phyloP scores from a whole-genome alignment of 1,140 invertebrate genomes.

The Melitaea cinxia region DNA sequence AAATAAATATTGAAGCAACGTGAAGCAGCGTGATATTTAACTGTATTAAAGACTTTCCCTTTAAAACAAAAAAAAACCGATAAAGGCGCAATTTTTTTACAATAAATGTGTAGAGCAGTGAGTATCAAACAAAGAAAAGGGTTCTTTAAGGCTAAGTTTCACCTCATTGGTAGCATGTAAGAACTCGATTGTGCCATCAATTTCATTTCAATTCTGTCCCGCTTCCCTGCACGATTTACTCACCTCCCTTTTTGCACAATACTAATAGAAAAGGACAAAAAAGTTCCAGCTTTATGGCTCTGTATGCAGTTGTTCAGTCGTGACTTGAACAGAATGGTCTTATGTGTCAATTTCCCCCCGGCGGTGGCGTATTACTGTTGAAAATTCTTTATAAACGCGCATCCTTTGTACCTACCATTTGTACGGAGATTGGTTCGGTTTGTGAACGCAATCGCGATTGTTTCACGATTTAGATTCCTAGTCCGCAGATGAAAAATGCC shows the following conservation, averaged over 20 bases:
- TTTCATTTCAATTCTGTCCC: conserved; percentile 59
- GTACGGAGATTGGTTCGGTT: conserved; percentile 47
- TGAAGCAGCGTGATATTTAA: too few relatives aligned
- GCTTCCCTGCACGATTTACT: background rate
- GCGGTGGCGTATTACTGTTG: conserved; percentile 41
- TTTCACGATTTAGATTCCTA: conserved; percentile 48
- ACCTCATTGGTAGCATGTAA: conserved; percentile 67
- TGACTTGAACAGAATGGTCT: conserved; percentile 41
- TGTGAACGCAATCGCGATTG: conserved; percentile 55
- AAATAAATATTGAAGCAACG: too few relatives aligned
- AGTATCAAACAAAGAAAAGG: background rate
- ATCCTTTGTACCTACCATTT: conserved; percentile 62
- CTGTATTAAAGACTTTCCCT: too few relatives aligned
- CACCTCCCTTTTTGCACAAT: background rate
- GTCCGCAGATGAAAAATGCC: conserved; percentile 30
- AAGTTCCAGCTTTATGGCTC: conserved; percentile 21
- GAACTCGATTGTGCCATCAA: conserved; percentile 47
- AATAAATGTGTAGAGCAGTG: too few relatives aligned
- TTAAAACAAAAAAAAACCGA: too few relatives aligned
- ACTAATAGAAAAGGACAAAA: conserved; percentile 24
- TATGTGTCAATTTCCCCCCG: conserved; percentile 54
- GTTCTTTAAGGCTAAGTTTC: conserved; percentile 4
- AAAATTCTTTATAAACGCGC: conserved; percentile 47
- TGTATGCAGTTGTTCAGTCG: conserved; percentile 36
- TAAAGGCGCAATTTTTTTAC: too few relatives aligned